Conservation (phyloP, 2,113 vertebrate genomes). For the Mola mola region DNA sequence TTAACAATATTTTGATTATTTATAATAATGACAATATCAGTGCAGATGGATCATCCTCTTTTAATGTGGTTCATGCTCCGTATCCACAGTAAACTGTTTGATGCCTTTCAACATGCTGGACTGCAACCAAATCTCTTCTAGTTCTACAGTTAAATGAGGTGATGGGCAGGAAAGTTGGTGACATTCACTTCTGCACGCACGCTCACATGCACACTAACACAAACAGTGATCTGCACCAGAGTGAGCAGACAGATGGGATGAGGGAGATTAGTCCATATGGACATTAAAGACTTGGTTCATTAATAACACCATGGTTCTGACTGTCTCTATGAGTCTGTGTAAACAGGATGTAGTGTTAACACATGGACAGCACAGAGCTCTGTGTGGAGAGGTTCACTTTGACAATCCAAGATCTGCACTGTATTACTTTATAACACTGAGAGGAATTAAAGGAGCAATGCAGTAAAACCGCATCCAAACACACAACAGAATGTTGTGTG, state of each 20-base stretch:
- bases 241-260: slow-evolving; percentile 68
- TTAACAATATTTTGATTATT: not conserved
- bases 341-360: slow-evolving; percentile 55
- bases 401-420: too few species aligned
- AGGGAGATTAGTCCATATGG: slow-evolving; percentile 70
- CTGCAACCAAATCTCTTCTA: slow-evolving; percentile 16
- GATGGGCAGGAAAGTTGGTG: slow-evolving; percentile 14
- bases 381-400: not conserved
- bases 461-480: too few species aligned
- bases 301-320: slow-evolving; percentile 49
- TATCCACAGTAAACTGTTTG: slow-evolving; percentile 14
- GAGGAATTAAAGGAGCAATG: too few species aligned
- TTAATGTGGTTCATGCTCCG: slow-evolving; percentile 3
- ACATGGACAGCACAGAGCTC: slow-evolving; percentile 21
- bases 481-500: not conserved
- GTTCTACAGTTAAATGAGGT: slow-evolving; percentile 8
- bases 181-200: slow-evolving; percentile 4
- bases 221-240: slow-evolving; percentile 27
- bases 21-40: not conserved
- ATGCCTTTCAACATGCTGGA: slow-evolving; percentile 21
- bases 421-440: too few species aligned
- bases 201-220: not conserved
- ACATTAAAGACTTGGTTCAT: slow-evolving; percentile 62
- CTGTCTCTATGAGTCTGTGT: slow-evolving; percentile 39
- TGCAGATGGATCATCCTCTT: slow-evolving; percentile 5